Evolutionary conservation across 2,113 vertebrate genomes (phyloP), one percentile per base, ranked within the genome.

Genomic region (Onychostoma macrolepis): DNA sequence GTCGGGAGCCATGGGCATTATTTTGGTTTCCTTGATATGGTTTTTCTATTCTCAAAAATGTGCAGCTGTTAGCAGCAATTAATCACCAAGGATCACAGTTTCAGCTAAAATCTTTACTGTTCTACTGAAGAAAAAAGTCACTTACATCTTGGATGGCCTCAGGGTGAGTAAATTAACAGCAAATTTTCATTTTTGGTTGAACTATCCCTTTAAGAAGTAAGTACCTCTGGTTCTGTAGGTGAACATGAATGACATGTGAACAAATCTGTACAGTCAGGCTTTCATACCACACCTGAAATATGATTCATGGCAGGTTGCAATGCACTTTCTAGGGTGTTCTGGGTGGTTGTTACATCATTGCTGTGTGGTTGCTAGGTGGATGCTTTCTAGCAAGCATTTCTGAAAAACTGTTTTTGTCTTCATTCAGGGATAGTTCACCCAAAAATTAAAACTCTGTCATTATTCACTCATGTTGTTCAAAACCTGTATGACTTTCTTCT

Each of bases 241-340:
- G 41, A 75, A 26, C 1, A 43, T 75, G 41, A 75, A 75, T 26
- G 72, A 75, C 72, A 45, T 5, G 11, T 75, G 11, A 75, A 38
- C 24, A 45, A 45, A 43, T 75, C 21, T 75, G 72, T 75, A 26
- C 21, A 45, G 72, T 75, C 72, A 76, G 72, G 24, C 41, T 45
- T 48, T 76, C 41, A 43, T 43, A 74, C 71, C 71, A 45, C 41
- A 45, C 41, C 72, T 76, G 72, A 26, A 76, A 45, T 41, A 41
- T 45, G 24, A 76, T 28, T 76, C 72, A 76, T 4, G 9, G n/a
- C 24, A 26, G n/a, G 24, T 26, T 28, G 41, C 24, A 26, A 24
- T 76, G n/a, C 72, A 48, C 12, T 28, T n/a, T 4, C 19, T 74
- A 26, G 71, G 24, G 12, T 43, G 72, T 75, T 45, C 12, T 26